Evolutionary conservation across 2,888 invertebrate species (phyloP).

Genomic region (Agrenia bidenticulata): DNA sequence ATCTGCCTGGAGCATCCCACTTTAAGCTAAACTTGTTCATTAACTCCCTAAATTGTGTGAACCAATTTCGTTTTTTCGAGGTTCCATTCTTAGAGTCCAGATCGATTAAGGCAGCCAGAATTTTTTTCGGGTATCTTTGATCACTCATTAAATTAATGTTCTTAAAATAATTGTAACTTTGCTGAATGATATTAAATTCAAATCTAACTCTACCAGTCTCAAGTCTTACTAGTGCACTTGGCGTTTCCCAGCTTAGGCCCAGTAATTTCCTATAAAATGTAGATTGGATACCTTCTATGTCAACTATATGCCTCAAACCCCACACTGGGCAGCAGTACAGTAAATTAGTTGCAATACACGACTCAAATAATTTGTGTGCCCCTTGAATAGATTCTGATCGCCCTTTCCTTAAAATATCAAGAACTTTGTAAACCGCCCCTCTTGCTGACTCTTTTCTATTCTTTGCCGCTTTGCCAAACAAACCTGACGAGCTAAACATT

Average conservation of each 20-base stretch:
- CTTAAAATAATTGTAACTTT: background rate
- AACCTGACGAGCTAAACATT: background rate
- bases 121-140: too few relatives aligned
- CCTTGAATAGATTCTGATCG: background rate
- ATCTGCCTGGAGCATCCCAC: too few relatives aligned
- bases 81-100: too few relatives aligned
- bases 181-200: background rate
- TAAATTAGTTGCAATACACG: background rate
- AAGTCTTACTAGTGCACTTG: background rate
- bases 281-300: background rate
- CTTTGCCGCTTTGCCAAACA: slow-evolving; percentile 14
- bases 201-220: background rate
- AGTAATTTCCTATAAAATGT: background rate
- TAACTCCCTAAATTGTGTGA: too few relatives aligned
- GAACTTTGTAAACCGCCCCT: background rate
- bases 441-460: background rate
- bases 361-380: background rate
- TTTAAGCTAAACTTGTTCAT: too few relatives aligned
- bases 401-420: background rate
- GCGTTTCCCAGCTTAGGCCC: background rate
- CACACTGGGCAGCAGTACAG: background rate
- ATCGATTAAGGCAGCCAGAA: too few relatives aligned
- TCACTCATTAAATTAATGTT: background rate
- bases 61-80: too few relatives aligned
- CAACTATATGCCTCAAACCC: background rate